These are phyloP conservation scores for Pangasius djambal DNA, from an alignment of 2,797 vertebrate genomes.

Conservation along the genomic window DNA sequence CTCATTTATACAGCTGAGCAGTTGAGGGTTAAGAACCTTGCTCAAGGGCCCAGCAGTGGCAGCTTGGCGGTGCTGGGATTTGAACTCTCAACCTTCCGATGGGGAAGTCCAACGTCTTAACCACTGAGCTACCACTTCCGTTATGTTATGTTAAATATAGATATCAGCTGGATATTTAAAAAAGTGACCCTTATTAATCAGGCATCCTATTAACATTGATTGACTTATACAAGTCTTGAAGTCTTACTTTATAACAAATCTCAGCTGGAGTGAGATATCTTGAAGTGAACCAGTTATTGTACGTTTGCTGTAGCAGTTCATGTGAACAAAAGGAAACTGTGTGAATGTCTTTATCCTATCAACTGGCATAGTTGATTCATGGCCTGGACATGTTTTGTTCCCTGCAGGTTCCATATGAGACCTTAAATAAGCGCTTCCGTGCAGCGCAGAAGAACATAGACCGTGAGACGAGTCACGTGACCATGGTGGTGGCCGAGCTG, in stretches of 20 bases:
- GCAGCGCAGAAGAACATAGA: constrained; percentile 98
- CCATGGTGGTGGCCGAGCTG: constrained; percentile 97
- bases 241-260: not conserved
- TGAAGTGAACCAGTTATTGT: not conserved
- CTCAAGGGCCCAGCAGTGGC: too few relatives aligned
- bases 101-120: too few relatives aligned
- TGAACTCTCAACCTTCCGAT: too few relatives aligned
- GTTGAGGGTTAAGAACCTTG: too few relatives aligned
- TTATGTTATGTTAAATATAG: not conserved
- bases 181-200: not conserved
- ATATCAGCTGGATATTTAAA: not conserved
- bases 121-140: too few relatives aligned
- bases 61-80: too few relatives aligned
- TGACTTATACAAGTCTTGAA: not conserved
- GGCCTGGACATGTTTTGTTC: not conserved
- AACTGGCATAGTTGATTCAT: not conserved
- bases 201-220: not conserved
- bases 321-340: not conserved
- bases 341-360: too few relatives aligned
- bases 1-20: too few relatives aligned
- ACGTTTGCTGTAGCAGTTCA: not conserved
- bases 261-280: not conserved
- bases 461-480: constrained; percentile 96
- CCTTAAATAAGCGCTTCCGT: constrained; percentile 96
- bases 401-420: constrained; percentile 94